phyloP scores from a whole-genome alignment of 2,113 vertebrate species.

The Tricholaema leucomelas region DNA sequence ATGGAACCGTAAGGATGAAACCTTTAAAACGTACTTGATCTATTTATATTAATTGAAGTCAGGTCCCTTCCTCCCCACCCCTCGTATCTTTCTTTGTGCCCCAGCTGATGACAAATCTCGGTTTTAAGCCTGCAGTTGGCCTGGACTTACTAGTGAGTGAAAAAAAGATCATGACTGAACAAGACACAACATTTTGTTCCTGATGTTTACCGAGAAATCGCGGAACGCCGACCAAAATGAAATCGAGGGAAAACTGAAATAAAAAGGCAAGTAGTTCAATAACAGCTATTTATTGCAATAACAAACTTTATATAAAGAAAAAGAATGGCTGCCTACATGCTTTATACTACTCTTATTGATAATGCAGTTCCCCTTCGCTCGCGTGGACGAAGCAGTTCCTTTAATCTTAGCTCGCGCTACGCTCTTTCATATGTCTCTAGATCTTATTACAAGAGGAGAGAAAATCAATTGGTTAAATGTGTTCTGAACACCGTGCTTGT shows the following conservation, averaged over 20 bases:
- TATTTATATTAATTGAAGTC: not conserved
- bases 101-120: not conserved
- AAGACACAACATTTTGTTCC: constrained; percentile 27
- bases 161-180: constrained; percentile 28
- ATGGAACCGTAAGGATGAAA: not conserved
- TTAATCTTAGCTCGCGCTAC: constrained; percentile 74
- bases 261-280: constrained; percentile 70
- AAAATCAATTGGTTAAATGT: constrained; percentile 98
- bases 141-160: constrained; percentile 8
- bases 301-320: constrained; percentile 79
- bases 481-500: constrained; percentile 90
- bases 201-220: not conserved
- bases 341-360: constrained; percentile 73
- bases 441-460: constrained; percentile 93
- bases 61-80: not conserved
- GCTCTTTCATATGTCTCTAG: constrained; percentile 89
- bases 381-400: constrained; percentile 68
- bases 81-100: not conserved
- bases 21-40: not conserved
- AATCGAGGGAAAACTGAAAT: constrained; percentile 49
- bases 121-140: not conserved
- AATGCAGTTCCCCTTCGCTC: constrained; percentile 48
- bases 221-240: not conserved
- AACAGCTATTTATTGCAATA: constrained; percentile 82
- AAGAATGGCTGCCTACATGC: constrained; percentile 64